Evolutionary conservation across 2,888 invertebrate genomes (phyloP).

Genomic region (Microctonus brassicae): DNA sequence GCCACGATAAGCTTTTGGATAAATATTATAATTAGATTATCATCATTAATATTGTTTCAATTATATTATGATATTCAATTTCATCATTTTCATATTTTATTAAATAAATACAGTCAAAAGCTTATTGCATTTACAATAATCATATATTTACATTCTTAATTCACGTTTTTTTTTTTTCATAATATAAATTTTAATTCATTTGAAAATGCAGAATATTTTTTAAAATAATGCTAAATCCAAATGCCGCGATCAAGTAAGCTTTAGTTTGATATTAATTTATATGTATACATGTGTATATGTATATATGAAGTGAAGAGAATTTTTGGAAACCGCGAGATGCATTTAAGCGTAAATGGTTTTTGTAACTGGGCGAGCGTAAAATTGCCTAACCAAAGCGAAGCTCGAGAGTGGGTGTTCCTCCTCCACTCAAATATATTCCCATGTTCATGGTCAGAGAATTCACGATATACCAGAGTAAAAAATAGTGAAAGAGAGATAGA

Average conservation of each 20-base stretch:
- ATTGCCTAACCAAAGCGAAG: conserved; percentile 64
- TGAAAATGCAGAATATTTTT: neutral
- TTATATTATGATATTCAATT: too few relatives aligned
- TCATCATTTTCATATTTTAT: too few relatives aligned
- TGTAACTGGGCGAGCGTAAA: conserved; percentile 69
- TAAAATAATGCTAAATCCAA: neutral
- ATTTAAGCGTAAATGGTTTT: conserved; percentile 69
- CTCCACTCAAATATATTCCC: conserved; percentile 52
- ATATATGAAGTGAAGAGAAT: conserved; percentile 2
- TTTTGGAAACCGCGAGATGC: conserved; percentile 46
- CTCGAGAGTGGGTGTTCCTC: conserved; percentile 22
- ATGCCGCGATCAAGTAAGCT: neutral
- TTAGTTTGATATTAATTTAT: neutral
- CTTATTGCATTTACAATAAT: too few relatives aligned
- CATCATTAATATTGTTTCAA: too few relatives aligned
- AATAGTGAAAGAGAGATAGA: neutral
- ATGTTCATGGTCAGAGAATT: conserved; percentile 31
- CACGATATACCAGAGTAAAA: conserved; percentile 22
- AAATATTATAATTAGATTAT: too few relatives aligned
- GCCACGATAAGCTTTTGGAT: too few relatives aligned
- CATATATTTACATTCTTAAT: too few relatives aligned
- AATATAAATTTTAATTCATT: neutral
- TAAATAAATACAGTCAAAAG: too few relatives aligned
- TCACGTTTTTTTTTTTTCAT: too few relatives aligned
- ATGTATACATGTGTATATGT: neutral